These are phyloP conservation scores for Eucera pruinosa DNA, from an alignment of 2,888 invertebrate genomes.

Conservation along the genomic window DNA sequence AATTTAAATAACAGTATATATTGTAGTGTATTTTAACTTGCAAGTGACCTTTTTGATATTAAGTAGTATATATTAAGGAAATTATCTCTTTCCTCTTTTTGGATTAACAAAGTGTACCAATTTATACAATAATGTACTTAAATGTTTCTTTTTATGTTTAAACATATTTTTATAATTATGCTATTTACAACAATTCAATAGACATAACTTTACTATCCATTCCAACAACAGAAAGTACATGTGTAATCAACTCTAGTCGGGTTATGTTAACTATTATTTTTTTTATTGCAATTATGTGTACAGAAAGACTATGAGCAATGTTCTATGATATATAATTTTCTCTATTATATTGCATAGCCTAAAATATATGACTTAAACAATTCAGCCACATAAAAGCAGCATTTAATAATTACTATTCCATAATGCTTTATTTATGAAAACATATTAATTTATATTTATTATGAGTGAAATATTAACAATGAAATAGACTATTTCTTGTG, in stretches of 20 bases:
- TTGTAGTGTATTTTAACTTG: conserved; percentile 32
- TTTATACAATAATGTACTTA: conserved; percentile 21
- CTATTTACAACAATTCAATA: not conserved
- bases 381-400: not conserved
- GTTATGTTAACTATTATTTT: conserved; percentile 23
- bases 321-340: conserved; percentile 18
- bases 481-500: conserved; percentile 14
- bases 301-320: conserved; percentile 7
- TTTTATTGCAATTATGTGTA: not conserved
- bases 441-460: conserved; percentile 17
- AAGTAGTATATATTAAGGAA: conserved; percentile 18
- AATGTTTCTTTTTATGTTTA: conserved; percentile 8
- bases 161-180: conserved; percentile 6
- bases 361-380: not conserved
- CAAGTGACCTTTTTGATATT: not conserved
- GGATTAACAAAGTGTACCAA: conserved; percentile 11
- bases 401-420: conserved; percentile 22
- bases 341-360: not conserved
- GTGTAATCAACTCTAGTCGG: conserved; percentile 45
- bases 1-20: no score
- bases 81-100: not conserved
- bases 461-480: conserved; percentile 3
- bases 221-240: no score
- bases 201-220: conserved; percentile 1
- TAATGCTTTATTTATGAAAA: conserved; percentile 28